phyloP scores from a whole-genome alignment of 2,797 vertebrate genomes.

The Trachops cirrhosus region DNA sequence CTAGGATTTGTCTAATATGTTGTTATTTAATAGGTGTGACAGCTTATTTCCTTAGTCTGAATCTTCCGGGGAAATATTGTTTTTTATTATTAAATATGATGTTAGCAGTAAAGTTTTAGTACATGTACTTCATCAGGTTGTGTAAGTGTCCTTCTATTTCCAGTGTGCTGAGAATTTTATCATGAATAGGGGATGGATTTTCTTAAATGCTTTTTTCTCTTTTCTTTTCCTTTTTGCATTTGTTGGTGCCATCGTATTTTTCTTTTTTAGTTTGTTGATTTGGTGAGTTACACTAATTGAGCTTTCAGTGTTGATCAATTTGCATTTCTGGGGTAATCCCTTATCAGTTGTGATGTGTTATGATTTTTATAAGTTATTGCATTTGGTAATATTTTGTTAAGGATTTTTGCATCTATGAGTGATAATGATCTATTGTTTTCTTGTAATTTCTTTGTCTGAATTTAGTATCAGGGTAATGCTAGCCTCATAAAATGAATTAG shows the following conservation, averaged over 20 bases:
- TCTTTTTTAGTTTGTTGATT: neutral
- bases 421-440: neutral
- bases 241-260: neutral
- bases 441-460: neutral
- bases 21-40: neutral
- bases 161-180: neutral
- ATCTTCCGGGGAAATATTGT: neutral
- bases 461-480: neutral
- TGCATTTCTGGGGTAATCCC: neutral
- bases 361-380: neutral
- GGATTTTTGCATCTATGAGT: neutral
- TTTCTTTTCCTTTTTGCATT: neutral
- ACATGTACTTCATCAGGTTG: neutral
- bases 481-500: neutral
- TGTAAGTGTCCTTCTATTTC: neutral
- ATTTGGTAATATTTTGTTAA: conserved; percentile 22
- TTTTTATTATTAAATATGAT: neutral
- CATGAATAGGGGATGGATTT: neutral
- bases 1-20: neutral
- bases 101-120: neutral
- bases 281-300: neutral
- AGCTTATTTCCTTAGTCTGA: neutral
- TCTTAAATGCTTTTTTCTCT: neutral
- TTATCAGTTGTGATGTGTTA: neutral
- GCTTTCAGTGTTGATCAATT: neutral